Evolutionary conservation across 2,113 vertebrate genomes (phyloP).

Genomic region (Rhinolophus sinicus): DNA sequence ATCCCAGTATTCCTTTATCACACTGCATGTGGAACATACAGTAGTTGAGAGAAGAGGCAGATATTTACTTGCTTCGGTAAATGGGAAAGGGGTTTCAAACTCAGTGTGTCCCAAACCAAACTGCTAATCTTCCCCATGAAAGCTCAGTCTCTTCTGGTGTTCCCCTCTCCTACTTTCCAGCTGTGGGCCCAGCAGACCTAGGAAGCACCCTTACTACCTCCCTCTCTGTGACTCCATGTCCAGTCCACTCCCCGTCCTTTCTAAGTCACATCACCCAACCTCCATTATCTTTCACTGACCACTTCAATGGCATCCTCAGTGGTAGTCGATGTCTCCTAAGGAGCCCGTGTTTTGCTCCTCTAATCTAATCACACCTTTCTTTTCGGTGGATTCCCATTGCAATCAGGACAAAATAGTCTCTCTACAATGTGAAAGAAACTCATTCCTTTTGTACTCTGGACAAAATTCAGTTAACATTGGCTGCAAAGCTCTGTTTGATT

Average conservation of each 20-base stretch:
- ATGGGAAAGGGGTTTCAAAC: background rate
- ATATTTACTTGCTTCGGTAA: background rate
- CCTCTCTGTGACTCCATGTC: too few relatives aligned
- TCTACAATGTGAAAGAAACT: background rate
- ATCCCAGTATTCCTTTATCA: background rate
- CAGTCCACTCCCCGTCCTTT: background rate
- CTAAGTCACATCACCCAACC: background rate
- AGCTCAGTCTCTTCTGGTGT: background rate
- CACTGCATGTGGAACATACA: background rate
- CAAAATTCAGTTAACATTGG: background rate
- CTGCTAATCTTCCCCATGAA: background rate
- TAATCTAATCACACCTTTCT: background rate
- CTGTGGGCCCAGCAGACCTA: background rate
- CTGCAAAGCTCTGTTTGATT: background rate
- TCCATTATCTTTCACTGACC: background rate
- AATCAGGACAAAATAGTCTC: background rate
- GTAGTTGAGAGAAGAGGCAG: background rate
- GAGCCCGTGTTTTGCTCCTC: background rate
- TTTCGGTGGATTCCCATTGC: background rate
- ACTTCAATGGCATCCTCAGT: background rate
- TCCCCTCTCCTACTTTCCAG: background rate
- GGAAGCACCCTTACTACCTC: background rate
- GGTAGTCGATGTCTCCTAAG: background rate
- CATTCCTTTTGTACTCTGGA: background rate
- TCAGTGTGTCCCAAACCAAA: background rate